Base-by-base conservation (phyloP, 2,888 invertebrate genomes). In the Penaeus monodon region DNA sequence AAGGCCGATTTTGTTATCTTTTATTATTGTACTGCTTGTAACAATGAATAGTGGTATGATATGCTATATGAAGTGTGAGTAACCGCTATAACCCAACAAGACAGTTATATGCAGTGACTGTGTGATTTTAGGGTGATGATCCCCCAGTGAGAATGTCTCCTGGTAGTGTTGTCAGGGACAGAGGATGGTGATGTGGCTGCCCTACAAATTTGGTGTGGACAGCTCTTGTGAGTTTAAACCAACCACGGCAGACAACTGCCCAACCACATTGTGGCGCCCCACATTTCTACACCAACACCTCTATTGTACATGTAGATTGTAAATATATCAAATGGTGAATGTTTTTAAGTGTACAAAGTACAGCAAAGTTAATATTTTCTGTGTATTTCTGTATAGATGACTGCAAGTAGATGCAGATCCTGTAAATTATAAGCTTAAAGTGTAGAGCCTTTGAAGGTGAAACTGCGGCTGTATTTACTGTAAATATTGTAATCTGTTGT, bases 281-380 rank as follows among this genome's bases (percentile, higher is more conserved):
- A 73, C 64, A 63, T 68, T 85, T 70, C 33, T 79, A 79, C 85
- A 85, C 85, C 85, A 74, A 64, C 85, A 85, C 86, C 86, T 86
- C 86, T 77, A 88, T 76, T 88, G 88, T 88, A 88, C 65, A 88
- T 88, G 79, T 88, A 88, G 82, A 88, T 88, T 88, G 88, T 88
- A 88, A 80, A 88, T 70, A 70, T 88, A 88, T 76, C 65, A 80
- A 65, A 80, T 84, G 88, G 88, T 88, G 84, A 88, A 88, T 88
- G 88, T 88, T 88, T 88, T 88, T 88, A 88, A 88, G 84, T 88
- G 88, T 88, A 88, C 88, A 88, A 88, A 88, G 88, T 88, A 84
- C 88, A 88, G 88, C 84, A 88, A 84, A 88, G 84, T 84, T 84
- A 86, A 86, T 88, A 88, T 88, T 88, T 88, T 88, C 88, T 88